Evolutionary conservation across 2,113 vertebrate species (phyloP), one percentile per base, ranked within the genome.

Genomic region (Podarcis cretensis): DNA sequence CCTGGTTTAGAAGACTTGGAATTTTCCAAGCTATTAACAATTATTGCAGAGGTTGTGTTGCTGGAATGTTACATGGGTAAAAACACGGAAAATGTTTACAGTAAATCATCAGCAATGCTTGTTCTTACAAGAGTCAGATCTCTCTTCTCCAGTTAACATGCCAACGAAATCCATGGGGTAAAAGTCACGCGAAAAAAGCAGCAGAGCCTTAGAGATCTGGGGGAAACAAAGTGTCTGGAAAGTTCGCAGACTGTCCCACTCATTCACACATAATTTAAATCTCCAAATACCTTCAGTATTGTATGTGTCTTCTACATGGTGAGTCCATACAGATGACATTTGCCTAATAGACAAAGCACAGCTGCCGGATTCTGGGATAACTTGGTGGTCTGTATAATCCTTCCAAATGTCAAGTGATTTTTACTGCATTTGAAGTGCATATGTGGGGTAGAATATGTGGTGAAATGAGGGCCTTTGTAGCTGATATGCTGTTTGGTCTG

Each of bases 1-100:
- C 76, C 48, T 18, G 48, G 30, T 88, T 86, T 40, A 87, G 82
- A 84, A 68, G 0, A 59, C 80, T 90, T 78, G 35, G 65, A 89
- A 89, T 84, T 92, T n/a, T 84, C 40, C 68, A 85, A 84, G 13
- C 86, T 30, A 71, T 82, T 87, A 90, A 90, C 89, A 23, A 6
- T 65, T 27, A 59, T 32, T 78, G n/a, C 5, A 77, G 85, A 88
- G 37, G 66, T 87, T 78, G 73, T 85, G 5, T 57, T 92, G 20
- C 18, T 73, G 81, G 69, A 90, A 92, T 86, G 57, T 3, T 87
- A 91, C 89, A 85, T 77, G 75, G 21, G 84, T 78, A 87, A 68
- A 85, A 83, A 78, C n/a, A 63, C n/a, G 69, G 21, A 59, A 78
- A 87, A 81, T 0, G 57, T 82, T 91, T 87, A 80, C 35, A 18